Evolutionary conservation across 2,888 invertebrate species (phyloP).

Genomic region (Chymomyza amoena): DNA sequence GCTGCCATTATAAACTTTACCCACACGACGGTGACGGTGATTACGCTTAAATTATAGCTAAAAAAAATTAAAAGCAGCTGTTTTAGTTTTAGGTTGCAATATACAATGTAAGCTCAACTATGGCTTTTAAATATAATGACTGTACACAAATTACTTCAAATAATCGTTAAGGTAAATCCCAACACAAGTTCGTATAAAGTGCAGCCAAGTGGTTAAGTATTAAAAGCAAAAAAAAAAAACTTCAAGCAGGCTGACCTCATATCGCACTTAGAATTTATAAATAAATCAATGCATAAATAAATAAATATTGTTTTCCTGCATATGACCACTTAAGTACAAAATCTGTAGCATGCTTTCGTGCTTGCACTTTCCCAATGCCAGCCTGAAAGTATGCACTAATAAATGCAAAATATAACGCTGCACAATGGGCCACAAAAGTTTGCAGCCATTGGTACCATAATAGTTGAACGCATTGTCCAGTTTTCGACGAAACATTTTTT

Average conservation of each 20-base stretch:
- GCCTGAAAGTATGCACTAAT: slow-evolving; percentile 48
- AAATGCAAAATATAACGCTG: not conserved
- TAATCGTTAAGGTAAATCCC: not conserved
- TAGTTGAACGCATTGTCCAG: no score
- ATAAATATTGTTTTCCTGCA: not conserved
- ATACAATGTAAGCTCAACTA: not conserved
- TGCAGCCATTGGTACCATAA: not conserved
- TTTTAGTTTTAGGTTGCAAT: not conserved
- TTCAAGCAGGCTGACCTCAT: not conserved
- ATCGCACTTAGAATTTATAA: not conserved
- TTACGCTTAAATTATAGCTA: not conserved
- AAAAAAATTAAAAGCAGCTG: not conserved
- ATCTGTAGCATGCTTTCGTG: slow-evolving; percentile 24
- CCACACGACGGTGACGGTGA: not conserved
- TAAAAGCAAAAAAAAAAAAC: not conserved
- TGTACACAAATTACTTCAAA: not conserved
- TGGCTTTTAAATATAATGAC: not conserved
- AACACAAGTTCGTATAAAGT: not conserved
- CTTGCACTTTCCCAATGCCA: slow-evolving; percentile 5
- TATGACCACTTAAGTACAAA: not conserved
- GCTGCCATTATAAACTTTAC: not conserved
- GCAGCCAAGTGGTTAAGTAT: not conserved
- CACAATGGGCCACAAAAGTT: not conserved
- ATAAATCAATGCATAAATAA: not conserved
- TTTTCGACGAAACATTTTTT: no score